Evolutionary conservation across 2,888 invertebrate genomes (phyloP).

Genomic region (Apamea crenata): DNA sequence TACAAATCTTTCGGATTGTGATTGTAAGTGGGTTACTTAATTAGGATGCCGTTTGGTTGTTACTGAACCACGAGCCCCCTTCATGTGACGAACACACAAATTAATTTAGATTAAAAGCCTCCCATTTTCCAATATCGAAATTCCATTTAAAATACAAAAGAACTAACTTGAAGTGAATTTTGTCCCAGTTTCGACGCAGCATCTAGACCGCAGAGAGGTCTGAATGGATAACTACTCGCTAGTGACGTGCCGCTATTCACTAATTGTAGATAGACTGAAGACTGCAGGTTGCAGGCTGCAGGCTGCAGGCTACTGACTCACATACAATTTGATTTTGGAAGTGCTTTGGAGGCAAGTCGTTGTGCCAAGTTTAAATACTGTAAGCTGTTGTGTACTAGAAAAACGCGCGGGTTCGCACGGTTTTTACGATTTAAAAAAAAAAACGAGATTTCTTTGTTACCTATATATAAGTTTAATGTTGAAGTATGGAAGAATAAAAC

Average conservation of each 20-base stretch:
- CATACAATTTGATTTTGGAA: constrained; percentile 18
- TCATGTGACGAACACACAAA: neutral
- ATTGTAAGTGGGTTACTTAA: too few relatives aligned
- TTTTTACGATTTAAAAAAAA: too few relatives aligned
- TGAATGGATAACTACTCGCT: constrained; percentile 30
- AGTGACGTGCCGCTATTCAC: neutral
- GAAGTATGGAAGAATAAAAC: too few relatives aligned
- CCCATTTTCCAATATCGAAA: neutral
- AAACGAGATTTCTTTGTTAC: too few relatives aligned
- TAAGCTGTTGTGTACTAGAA: neutral
- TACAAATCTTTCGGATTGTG: neutral
- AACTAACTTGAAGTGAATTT: constrained; percentile 6
- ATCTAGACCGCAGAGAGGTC: constrained; percentile 18
- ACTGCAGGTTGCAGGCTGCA: neutral
- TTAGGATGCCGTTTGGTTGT: too few relatives aligned
- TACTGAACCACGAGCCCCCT: neutral
- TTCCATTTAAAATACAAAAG: constrained; percentile 5
- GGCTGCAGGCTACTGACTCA: neutral
- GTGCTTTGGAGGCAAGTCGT: neutral
- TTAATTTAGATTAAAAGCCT: neutral
- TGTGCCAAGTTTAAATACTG: neutral
- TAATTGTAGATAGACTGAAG: neutral
- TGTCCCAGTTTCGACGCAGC: neutral
- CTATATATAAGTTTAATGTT: too few relatives aligned
- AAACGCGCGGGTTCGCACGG: neutral